Evolutionary conservation across 2,113 vertebrate genomes (phyloP).

Genomic region (Tauraco erythrolophus): DNA sequence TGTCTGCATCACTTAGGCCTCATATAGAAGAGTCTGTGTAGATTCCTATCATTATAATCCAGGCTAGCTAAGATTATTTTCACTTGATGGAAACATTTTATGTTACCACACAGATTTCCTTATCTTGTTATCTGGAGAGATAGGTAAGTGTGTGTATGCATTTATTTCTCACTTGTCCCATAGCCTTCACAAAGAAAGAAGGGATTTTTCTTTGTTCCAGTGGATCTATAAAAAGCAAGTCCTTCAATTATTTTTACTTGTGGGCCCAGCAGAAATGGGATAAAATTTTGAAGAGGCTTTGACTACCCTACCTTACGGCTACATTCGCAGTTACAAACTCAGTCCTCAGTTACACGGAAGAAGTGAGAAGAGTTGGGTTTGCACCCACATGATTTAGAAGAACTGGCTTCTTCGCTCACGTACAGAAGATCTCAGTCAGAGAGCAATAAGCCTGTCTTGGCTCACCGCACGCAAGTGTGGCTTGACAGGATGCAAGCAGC

Average conservation of each 20-base stretch:
- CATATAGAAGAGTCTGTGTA: background rate
- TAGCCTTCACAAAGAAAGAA: background rate
- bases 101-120: constrained; percentile 1
- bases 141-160: background rate
- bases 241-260: background rate
- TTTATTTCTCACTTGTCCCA: background rate
- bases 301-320: background rate
- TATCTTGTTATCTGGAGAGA: background rate
- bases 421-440: background rate
- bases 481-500: background rate
- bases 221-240: background rate
- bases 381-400: background rate
- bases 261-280: background rate
- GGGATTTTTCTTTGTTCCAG: background rate
- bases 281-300: background rate
- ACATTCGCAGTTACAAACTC: background rate
- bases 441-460: background rate
- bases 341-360: background rate
- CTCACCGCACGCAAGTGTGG: background rate
- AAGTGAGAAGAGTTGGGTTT: background rate
- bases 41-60: background rate
- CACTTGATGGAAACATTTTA: constrained; percentile 15
- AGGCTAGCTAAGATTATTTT: background rate
- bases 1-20: background rate
- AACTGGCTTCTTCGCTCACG: background rate